Evolutionary conservation across 2,888 invertebrate species (phyloP).

Genomic region (Cosmia pyralina): DNA sequence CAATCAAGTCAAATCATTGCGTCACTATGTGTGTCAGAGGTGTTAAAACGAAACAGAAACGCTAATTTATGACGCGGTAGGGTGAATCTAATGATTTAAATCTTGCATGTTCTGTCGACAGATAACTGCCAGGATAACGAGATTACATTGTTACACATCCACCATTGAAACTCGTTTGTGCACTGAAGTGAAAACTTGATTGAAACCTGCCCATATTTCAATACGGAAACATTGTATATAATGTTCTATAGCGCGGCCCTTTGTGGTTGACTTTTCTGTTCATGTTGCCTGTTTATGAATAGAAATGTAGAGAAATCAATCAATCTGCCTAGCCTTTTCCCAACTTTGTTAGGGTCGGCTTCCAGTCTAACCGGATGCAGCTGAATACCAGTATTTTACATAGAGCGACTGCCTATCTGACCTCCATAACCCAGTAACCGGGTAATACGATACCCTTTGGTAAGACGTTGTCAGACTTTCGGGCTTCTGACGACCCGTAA

Average conservation of each 20-base stretch:
- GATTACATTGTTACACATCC: slow-evolving; percentile 57
- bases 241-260: not conserved
- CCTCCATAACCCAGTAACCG: too few relatives aligned
- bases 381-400: too few relatives aligned
- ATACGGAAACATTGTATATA: slow-evolving; percentile 22
- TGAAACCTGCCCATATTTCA: slow-evolving; percentile 42
- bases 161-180: slow-evolving; percentile 44
- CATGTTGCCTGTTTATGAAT: not conserved
- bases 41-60: not conserved
- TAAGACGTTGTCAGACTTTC: too few relatives aligned
- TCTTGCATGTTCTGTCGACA: slow-evolving; percentile 13
- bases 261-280: not conserved
- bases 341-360: too few relatives aligned
- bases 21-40: not conserved
- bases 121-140: slow-evolving; percentile 50
- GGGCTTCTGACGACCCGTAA: too few relatives aligned
- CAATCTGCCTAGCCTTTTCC: too few relatives aligned
- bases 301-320: not conserved
- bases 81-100: not conserved
- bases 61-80: too few relatives aligned
- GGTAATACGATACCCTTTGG: too few relatives aligned
- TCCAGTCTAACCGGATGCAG: too few relatives aligned
- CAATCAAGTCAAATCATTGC: not conserved
- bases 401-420: too few relatives aligned
- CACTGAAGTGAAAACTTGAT: slow-evolving; percentile 52